A percentile compares a stretch with the other conserved stretches of the same genome.
Conservation (phyloP, 2,113 vertebrate genomes). For the Lasiurus cinereus region DNA sequence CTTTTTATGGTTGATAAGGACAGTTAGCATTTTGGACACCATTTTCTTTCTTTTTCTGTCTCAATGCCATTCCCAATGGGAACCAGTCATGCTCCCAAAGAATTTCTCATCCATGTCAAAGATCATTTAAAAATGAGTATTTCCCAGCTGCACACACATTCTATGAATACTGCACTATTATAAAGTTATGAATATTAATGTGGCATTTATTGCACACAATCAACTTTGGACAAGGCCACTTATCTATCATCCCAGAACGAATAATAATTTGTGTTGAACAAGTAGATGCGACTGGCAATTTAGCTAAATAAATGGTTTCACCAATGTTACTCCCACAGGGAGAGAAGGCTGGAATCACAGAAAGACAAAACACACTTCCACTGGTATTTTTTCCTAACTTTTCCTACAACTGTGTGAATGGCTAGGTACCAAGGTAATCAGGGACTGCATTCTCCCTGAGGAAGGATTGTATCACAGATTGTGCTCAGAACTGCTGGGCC, state of each 20-base stretch:
- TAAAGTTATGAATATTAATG: background rate
- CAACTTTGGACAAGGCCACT: background rate
- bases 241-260: background rate
- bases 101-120: background rate
- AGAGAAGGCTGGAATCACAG: no score
- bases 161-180: background rate
- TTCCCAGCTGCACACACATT: background rate
- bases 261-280: conserved; percentile 23
- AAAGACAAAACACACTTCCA: background rate
- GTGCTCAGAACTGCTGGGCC: background rate
- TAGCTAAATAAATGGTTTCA: background rate
- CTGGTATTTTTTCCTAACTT: no score
- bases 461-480: background rate
- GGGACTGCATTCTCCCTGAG: background rate
- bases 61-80: accelerated
- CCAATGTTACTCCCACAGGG: background rate
- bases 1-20: background rate
- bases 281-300: background rate
- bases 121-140: background rate
- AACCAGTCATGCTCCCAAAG: background rate
- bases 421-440: accelerated
- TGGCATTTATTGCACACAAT: background rate
- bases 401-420: accelerated
- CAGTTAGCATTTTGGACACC: accelerated
- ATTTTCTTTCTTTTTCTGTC: background rate